phyloP scores from a whole-genome alignment of 2,888 invertebrate genomes.

The Diplazon laetatorius region DNA sequence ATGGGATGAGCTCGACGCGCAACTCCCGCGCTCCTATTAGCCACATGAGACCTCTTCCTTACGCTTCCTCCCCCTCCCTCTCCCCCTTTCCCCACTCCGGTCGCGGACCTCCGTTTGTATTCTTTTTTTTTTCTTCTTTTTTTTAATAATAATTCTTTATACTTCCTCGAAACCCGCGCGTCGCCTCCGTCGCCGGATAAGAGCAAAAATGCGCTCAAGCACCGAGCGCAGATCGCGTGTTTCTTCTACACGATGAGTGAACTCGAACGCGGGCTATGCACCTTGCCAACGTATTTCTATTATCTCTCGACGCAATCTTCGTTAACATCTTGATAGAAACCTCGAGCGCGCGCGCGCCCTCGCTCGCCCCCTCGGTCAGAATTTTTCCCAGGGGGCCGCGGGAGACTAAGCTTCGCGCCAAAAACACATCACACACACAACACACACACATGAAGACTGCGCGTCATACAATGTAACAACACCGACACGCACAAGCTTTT shows the following conservation, averaged over 20 bases:
- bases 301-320: conserved; percentile 59
- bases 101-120: conserved; percentile 13
- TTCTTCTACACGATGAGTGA: conserved; percentile 66
- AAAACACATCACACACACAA: conserved; percentile 4
- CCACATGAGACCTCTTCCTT: conserved; percentile 28
- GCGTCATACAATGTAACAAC: conserved; percentile 21
- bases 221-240: conserved; percentile 63
- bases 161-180: conserved; percentile 23
- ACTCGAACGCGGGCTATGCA: conserved; percentile 61
- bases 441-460: background rate
- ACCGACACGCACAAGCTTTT: too few relatives aligned
- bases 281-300: conserved; percentile 45
- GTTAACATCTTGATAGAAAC: conserved; percentile 59
- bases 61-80: background rate
- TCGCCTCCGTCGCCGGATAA: conserved; percentile 51
- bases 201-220: conserved; percentile 50
- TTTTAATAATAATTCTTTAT: conserved; percentile 4
- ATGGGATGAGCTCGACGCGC: conserved; percentile 24
- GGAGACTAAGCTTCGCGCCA: conserved; percentile 10
- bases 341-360: conserved; percentile 32
- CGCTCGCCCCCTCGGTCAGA: too few relatives aligned
- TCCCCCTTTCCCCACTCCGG: background rate
- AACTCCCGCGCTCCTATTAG: conserved; percentile 54
- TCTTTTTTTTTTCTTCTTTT: conserved; percentile 22
- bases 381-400: conserved; percentile 59